Evolutionary conservation across 2,888 invertebrate species (phyloP).

Genomic region (Mongoloraphidia duomilia): DNA sequence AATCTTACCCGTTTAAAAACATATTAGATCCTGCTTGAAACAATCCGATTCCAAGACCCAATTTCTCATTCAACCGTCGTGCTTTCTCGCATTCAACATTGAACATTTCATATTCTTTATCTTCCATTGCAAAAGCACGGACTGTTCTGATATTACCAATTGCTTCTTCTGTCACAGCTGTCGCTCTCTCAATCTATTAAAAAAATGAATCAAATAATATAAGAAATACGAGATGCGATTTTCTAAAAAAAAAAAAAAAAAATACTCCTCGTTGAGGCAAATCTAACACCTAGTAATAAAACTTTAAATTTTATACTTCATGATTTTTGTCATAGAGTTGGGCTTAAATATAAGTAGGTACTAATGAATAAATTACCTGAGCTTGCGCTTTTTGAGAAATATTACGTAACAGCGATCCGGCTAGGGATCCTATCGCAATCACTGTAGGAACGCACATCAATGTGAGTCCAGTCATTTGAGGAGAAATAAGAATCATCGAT

Average conservation of each 20-base stretch:
- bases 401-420: conserved; percentile 63
- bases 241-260: too few species aligned
- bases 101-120: conserved; percentile 60
- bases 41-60: conserved; percentile 82
- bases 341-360: too few species aligned
- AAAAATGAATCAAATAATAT: conserved; percentile 5
- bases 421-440: conserved; percentile 66
- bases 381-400: conserved; percentile 69
- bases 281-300: too few species aligned
- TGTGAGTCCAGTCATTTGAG: conserved; percentile 75
- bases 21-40: conserved; percentile 84
- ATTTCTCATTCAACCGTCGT: conserved; percentile 52
- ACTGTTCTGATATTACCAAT: conserved; percentile 88
- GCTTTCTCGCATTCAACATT: conserved; percentile 59
- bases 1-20: conserved; percentile 54
- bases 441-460: conserved; percentile 75
- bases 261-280: too few species aligned
- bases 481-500: conserved; percentile 75
- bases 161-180: conserved; percentile 85
- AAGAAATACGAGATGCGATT: not conserved
- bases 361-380: conserved; percentile 57
- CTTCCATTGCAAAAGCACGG: conserved; percentile 86
- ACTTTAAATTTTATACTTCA: too few species aligned
- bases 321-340: too few species aligned
- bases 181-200: conserved; percentile 63